These are phyloP conservation scores for Sylvilagus floridanus DNA, from an alignment of 2,797 vertebrate genomes.

Conservation along the genomic window DNA sequence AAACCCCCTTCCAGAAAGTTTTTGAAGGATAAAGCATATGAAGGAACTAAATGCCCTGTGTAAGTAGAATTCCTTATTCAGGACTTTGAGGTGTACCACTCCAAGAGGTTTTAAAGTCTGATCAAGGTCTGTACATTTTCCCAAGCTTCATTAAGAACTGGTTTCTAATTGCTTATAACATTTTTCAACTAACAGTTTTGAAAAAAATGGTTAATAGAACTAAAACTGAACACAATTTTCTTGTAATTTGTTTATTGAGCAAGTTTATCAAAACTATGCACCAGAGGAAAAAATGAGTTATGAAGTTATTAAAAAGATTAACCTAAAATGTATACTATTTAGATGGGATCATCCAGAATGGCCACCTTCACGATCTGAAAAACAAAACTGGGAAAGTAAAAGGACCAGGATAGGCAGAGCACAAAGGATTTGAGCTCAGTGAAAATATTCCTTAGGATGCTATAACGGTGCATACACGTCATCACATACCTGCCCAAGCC, in stretches of 20 bases:
- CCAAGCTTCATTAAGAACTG: slow-evolving; percentile 85
- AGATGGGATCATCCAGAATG: too few relatives aligned
- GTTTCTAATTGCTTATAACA: slow-evolving; percentile 90
- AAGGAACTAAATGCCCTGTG: slow-evolving; percentile 84
- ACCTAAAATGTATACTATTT: neutral
- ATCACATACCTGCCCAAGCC: neutral
- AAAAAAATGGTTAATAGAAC: slow-evolving; percentile 89
- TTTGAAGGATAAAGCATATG: slow-evolving; percentile 86
- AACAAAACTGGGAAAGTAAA: neutral
- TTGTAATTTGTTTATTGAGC: slow-evolving; percentile 92
- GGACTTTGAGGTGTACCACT: slow-evolving; percentile 68
- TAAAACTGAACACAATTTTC: slow-evolving; percentile 92
- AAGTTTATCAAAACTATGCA: slow-evolving; percentile 88
- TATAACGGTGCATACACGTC: neutral
- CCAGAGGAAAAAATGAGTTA: neutral
- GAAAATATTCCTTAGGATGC: neutral
- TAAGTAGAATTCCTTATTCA: slow-evolving; percentile 62
- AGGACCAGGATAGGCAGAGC: neutral
- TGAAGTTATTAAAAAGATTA: neutral
- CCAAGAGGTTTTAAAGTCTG: slow-evolving; percentile 79
- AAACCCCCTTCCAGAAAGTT: slow-evolving; percentile 83
- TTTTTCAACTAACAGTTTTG: slow-evolving; percentile 89
- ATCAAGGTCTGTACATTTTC: slow-evolving; percentile 80
- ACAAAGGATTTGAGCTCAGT: neutral
- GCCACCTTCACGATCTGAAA: too few relatives aligned